Evolutionary conservation across 2,888 invertebrate genomes (phyloP).

Genomic region (Tuta absoluta): DNA sequence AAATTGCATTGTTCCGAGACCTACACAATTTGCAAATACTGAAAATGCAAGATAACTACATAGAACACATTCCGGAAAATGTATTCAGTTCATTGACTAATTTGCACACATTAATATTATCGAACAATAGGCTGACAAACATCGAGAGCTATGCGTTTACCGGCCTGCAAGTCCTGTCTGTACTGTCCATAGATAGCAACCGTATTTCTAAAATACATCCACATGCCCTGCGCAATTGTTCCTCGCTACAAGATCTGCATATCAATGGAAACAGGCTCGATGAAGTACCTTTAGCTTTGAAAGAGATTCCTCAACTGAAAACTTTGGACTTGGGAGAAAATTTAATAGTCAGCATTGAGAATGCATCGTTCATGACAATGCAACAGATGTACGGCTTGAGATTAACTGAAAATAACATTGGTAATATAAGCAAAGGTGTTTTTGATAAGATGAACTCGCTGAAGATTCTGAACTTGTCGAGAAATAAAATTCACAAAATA

Average conservation of each 20-base stretch:
- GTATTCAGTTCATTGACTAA: conserved; percentile 89
- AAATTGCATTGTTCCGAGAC: conserved; percentile 88
- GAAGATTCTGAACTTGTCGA: conserved; percentile 90
- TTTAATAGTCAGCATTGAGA: conserved; percentile 88
- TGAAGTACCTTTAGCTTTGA: conserved; percentile 87
- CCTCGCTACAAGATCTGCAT: conserved; percentile 90
- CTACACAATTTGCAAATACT: conserved; percentile 90
- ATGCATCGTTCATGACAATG: conserved; percentile 90
- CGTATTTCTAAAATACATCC: conserved; percentile 87
- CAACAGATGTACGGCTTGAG: conserved; percentile 90
- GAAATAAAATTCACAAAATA: conserved; percentile 90
- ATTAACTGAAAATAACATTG: conserved; percentile 91
- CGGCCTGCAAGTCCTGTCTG: conserved; percentile 87
- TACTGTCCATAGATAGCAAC: conserved; percentile 90
- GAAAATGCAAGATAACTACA: conserved; percentile 89
- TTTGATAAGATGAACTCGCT: conserved; percentile 89
- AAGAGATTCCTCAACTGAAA: conserved; percentile 87
- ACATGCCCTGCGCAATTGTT: conserved; percentile 88
- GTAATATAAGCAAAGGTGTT: conserved; percentile 88
- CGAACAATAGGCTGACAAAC: conserved; percentile 88
- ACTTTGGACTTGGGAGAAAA: conserved; percentile 93
- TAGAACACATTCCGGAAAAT: conserved; percentile 88
- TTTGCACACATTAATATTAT: conserved; percentile 89
- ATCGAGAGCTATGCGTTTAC: conserved; percentile 89
- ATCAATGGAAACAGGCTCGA: conserved; percentile 90